A percentile compares a stretch with the other conserved stretches of the same genome.
These are phyloP conservation scores for Eugnorisma glareosa DNA, from an alignment of 2,888 invertebrate genomes.

Conservation along the genomic window DNA sequence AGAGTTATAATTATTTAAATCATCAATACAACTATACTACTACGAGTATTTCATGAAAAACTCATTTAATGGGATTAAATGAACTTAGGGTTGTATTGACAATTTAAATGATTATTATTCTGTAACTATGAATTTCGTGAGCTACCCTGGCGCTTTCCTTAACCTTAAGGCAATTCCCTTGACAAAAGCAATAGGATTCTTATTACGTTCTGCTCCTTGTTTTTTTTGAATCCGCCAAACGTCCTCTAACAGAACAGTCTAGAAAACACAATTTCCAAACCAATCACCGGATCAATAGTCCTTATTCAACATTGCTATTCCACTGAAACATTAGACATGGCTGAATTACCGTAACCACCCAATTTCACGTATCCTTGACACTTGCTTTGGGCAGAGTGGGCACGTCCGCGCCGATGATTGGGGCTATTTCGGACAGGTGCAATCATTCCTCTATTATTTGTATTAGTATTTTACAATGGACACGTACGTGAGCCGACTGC, in stretches of 20 bases:
- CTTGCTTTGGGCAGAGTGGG: constrained; percentile 62
- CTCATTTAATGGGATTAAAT: too few species aligned
- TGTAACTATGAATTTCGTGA: too few species aligned
- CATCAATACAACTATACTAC: too few species aligned
- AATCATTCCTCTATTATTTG: constrained; percentile 77
- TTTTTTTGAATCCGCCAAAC: background rate
- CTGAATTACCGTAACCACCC: constrained; percentile 58
- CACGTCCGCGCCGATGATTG: constrained; percentile 78
- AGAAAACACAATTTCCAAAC: constrained; percentile 28
- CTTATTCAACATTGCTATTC: constrained; percentile 45
- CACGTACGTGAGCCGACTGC: constrained; percentile 78
- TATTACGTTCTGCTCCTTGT: background rate
- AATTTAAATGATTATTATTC: too few species aligned
- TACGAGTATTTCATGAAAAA: too few species aligned
- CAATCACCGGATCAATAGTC: constrained; percentile 38
- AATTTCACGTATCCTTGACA: constrained; percentile 80
- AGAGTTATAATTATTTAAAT: too few species aligned
- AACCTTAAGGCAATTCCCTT: too few species aligned
- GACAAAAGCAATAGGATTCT: background rate
- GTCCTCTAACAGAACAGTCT: background rate
- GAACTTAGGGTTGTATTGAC: too few species aligned
- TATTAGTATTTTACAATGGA: constrained; percentile 75
- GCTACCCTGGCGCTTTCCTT: too few species aligned
- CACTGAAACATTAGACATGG: constrained; percentile 46
- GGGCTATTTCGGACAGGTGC: constrained; percentile 76